A percentile compares a stretch with the other conserved stretches of the same genome.
These are phyloP conservation scores for Limnodromus scolopaceus DNA, from an alignment of 2,797 vertebrate genomes.

Conservation along the genomic window DNA sequence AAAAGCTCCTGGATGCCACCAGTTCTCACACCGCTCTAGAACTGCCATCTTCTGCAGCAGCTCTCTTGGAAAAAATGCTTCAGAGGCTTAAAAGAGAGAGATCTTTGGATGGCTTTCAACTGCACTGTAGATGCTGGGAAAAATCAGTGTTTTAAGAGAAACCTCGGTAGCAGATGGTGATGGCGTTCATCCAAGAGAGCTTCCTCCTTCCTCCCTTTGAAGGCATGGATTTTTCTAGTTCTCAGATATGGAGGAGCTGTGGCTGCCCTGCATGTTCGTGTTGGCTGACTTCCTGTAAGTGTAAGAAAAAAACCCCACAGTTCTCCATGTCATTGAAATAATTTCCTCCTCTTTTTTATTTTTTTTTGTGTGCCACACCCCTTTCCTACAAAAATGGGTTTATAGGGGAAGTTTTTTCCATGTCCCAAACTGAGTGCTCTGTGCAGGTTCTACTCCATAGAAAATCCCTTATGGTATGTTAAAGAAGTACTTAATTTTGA, in stretches of 20 bases:
- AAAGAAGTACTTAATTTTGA: not conserved
- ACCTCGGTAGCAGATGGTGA: not conserved
- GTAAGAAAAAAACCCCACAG: not conserved
- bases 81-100: not conserved
- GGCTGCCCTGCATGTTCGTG: not conserved
- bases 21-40: not conserved
- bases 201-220: conserved; percentile 14
- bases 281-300: not conserved
- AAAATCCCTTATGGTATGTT: not conserved
- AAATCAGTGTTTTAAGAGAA: not conserved
- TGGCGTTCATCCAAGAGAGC: conserved; percentile 11
- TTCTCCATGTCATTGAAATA: not conserved
- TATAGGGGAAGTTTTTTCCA: not conserved
- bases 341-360: not conserved
- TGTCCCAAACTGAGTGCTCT: not conserved
- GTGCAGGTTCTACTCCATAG: not conserved
- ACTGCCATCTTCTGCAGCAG: not conserved
- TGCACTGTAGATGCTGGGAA: not conserved
- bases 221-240: not conserved
- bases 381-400: not conserved
- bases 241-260: not conserved
- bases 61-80: not conserved
- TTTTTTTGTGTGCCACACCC: not conserved
- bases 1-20: not conserved
- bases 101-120: not conserved